phyloP scores from a whole-genome alignment of 2,888 invertebrate genomes.

The Nymphalis c-album region DNA sequence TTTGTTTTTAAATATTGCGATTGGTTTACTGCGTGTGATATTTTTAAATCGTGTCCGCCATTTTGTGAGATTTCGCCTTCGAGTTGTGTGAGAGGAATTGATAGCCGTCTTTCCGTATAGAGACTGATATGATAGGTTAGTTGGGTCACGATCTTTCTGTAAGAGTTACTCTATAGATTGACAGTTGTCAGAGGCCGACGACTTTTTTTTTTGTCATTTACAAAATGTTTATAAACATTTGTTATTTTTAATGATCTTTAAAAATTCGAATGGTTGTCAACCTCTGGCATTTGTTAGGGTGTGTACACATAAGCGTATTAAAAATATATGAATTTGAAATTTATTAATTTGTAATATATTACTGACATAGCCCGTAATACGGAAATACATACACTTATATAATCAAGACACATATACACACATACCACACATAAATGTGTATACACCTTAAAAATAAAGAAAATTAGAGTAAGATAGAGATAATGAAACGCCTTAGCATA shows the following conservation, averaged over 20 bases:
- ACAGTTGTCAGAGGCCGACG: conserved; percentile 5
- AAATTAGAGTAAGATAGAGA: conserved; percentile 12
- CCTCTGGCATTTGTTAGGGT: conserved; percentile 12
- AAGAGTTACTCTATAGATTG: not conserved
- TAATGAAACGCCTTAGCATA: conserved; percentile 11
- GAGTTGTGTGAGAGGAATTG: conserved; percentile 41
- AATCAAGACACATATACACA: not conserved
- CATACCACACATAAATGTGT: not conserved
- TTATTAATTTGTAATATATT: too few relatives aligned
- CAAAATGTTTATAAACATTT: not conserved
- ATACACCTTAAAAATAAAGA: conserved; percentile 3
- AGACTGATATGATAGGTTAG: conserved; percentile 49
- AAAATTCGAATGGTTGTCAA: conserved; percentile 6
- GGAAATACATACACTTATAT: not conserved
- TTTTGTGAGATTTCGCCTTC: conserved; percentile 39
- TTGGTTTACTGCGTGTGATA: conserved; percentile 22
- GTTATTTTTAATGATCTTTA: not conserved
- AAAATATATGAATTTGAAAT: too few relatives aligned
- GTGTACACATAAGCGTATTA: not conserved
- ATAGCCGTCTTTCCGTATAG: conserved; percentile 46
- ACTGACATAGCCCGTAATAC: too few relatives aligned
- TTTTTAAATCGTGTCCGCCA: conserved; percentile 27
- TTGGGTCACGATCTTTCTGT: conserved; percentile 19
- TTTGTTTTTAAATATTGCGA: conserved; percentile 17
- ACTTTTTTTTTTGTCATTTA: not conserved